A percentile compares a stretch with the other conserved stretches of the same genome.
Conservation (phyloP, 2,797 vertebrate species). For the Lindbergichthys nudifrons region DNA sequence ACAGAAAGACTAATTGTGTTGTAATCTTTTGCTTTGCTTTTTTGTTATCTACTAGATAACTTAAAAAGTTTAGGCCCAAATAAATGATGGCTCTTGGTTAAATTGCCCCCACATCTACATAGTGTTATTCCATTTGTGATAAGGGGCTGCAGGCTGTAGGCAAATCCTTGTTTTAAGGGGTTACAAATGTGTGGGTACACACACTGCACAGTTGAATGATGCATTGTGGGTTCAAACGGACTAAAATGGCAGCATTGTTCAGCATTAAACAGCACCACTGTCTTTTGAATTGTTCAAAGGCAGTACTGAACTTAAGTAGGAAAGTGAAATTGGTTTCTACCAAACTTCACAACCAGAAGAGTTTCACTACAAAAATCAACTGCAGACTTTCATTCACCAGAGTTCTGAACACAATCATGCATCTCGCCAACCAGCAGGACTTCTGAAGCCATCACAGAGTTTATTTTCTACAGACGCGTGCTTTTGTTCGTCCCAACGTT, state of each 20-base stretch:
- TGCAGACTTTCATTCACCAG: neutral
- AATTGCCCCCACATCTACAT: neutral
- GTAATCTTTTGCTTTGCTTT: neutral
- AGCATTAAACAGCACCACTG: neutral
- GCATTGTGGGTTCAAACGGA: neutral
- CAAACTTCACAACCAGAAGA: neutral
- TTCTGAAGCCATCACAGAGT: neutral
- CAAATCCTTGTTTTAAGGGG: conserved; percentile 4
- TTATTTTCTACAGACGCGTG: conserved; percentile 4
- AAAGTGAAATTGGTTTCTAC: neutral
- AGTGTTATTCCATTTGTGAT: neutral
- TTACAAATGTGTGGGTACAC: neutral
- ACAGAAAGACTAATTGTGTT: no score
- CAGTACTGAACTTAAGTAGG: neutral
- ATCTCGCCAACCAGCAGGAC: neutral
- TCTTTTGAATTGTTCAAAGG: neutral
- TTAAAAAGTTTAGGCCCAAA: conserved; percentile 13
- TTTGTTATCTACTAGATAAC: neutral
- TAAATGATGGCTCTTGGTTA: conserved; percentile 23
- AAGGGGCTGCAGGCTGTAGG: neutral
- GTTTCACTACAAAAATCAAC: conserved; percentile 8
- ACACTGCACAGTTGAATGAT: neutral
- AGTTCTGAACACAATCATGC: conserved; percentile 14
- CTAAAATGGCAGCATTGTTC: neutral
- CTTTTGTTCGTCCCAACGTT: conserved; percentile 2